Evolutionary conservation across 1,140 invertebrate species (phyloP).

Genomic region (Oncopeltus fasciatus): DNA sequence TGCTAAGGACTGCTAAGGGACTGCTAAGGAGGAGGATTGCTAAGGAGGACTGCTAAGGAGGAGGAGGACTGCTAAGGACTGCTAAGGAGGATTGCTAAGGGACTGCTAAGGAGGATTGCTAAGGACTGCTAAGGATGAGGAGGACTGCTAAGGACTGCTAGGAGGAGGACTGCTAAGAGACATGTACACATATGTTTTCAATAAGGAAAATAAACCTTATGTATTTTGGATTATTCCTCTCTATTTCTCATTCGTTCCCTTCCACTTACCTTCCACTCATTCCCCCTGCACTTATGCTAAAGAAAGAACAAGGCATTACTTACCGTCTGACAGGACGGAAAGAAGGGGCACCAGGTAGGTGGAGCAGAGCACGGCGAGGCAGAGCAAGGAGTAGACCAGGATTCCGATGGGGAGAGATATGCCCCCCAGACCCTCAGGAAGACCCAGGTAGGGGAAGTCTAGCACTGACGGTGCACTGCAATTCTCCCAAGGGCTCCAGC

Average conservation of each 20-base stretch:
- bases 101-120: too few relatives aligned
- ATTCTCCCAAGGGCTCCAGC: slow-evolving; percentile 12
- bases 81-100: too few relatives aligned
- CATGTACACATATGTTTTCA: too few relatives aligned
- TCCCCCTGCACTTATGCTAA: neutral
- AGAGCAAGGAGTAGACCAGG: neutral
- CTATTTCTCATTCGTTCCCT: neutral
- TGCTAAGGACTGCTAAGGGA: too few relatives aligned
- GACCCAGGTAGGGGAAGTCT: neutral
- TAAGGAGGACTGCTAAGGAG: too few relatives aligned
- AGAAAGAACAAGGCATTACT: neutral
- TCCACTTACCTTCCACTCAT: neutral
- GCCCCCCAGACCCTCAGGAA: neutral
- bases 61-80: too few relatives aligned
- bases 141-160: too few relatives aligned
- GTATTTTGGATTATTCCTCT: neutral
- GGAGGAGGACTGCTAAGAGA: too few relatives aligned
- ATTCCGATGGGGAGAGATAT: neutral
- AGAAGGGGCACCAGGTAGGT: neutral
- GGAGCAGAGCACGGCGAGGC: neutral
- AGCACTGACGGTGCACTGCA: neutral
- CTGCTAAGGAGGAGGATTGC: too few relatives aligned
- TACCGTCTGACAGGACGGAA: neutral
- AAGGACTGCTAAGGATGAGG: too few relatives aligned
- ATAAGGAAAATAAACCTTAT: too few relatives aligned